Evolutionary conservation across 1,140 invertebrate genomes (phyloP).

Genomic region (Chrysomallon squamiferum): DNA sequence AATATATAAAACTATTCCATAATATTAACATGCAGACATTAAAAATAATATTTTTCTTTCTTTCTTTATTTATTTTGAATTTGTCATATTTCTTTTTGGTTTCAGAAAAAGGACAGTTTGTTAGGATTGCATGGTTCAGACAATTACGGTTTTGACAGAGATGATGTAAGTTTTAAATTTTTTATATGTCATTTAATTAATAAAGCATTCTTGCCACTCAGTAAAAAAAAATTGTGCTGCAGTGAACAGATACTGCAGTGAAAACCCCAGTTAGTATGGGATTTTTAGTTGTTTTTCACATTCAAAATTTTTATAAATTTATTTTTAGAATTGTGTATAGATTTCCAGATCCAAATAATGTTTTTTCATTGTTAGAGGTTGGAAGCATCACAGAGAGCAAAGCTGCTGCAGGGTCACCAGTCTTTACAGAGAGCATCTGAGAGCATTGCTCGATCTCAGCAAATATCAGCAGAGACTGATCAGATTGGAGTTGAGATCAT

Average conservation of each 20-base stretch:
- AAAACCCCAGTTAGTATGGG: too few species aligned
- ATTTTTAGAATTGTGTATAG: too few species aligned
- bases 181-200: neutral
- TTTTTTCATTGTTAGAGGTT: slow-evolving; percentile 35
- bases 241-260: too few species aligned
- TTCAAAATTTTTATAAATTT: too few species aligned
- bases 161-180: slow-evolving; percentile 40
- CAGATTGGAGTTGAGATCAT: slow-evolving; percentile 78
- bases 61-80: too few species aligned
- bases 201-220: too few species aligned
- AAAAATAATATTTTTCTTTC: too few species aligned
- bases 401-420: slow-evolving; percentile 56
- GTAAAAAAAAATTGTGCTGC: too few species aligned
- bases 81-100: slow-evolving; percentile 17
- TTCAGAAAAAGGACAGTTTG: slow-evolving; percentile 34
- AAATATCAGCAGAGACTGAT: slow-evolving; percentile 80
- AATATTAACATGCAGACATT: too few species aligned
- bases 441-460: slow-evolving; percentile 74
- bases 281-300: too few species aligned
- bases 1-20: too few species aligned
- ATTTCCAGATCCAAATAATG: too few species aligned
- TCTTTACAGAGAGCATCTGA: slow-evolving; percentile 71
- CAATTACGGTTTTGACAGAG: slow-evolving; percentile 52
- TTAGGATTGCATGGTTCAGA: slow-evolving; percentile 27
- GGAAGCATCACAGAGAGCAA: slow-evolving; percentile 49